phyloP scores from a whole-genome alignment of 2,113 vertebrate species.

The Anhinga rufa region DNA sequence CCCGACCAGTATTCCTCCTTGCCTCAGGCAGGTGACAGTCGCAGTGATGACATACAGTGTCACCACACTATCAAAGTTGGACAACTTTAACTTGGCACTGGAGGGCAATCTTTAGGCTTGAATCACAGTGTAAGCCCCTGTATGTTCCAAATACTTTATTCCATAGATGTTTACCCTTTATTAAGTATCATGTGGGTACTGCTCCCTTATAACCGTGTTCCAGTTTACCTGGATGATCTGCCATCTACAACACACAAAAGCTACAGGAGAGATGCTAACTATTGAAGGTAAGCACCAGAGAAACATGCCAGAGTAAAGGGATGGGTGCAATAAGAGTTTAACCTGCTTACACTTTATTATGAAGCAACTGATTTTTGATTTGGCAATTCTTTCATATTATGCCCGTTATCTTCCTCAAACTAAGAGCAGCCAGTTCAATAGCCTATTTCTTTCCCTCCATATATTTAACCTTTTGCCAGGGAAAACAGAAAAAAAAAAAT shows the following conservation, averaged over 20 bases:
- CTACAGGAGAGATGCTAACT: too few relatives aligned
- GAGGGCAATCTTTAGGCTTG: neutral
- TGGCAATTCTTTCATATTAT: neutral
- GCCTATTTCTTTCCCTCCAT: neutral
- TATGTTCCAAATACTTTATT: neutral
- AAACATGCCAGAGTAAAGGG: neutral
- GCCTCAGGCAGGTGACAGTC: constrained; percentile 12
- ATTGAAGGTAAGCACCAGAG: neutral
- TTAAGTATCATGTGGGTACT: neutral
- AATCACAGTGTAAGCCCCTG: neutral
- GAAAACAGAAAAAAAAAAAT: too few relatives aligned
- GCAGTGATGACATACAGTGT: neutral
- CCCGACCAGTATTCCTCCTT: neutral
- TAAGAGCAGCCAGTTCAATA: neutral
- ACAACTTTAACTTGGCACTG: neutral
- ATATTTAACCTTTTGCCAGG: neutral
- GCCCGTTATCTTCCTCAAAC: neutral
- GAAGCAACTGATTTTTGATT: neutral
- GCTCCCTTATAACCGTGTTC: neutral
- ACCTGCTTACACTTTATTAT: neutral
- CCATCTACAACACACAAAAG: neutral
- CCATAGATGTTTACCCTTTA: neutral
- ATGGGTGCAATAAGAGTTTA: neutral
- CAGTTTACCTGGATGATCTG: neutral
- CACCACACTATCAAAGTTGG: neutral